Percentiles rank a stretch among this genome's conserved stretches.
These are phyloP conservation scores for Maconellicoccus hirsutus DNA, from an alignment of 1,140 invertebrate species.

Conservation along the genomic window DNA sequence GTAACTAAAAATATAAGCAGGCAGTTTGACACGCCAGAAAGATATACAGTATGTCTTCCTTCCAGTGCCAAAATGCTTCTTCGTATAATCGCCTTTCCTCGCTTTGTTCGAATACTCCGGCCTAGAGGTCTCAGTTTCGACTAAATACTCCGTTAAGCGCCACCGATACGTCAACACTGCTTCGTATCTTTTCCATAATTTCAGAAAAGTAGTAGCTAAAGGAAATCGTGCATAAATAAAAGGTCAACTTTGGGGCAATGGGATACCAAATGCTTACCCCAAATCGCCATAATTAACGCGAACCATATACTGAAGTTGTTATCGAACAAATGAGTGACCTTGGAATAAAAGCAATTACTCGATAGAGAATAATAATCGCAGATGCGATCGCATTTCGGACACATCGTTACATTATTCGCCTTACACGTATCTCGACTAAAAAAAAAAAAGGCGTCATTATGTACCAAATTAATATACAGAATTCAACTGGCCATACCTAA, in stretches of 20 bases:
- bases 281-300: conserved; percentile 92
- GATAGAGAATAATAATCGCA: conserved; percentile 79
- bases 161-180: conserved; percentile 80
- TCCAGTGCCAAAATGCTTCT: conserved; percentile 64
- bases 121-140: conserved; percentile 74
- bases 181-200: conserved; percentile 89
- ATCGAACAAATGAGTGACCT: conserved; percentile 85
- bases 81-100: conserved; percentile 38
- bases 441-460: too few species aligned
- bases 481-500: conserved; percentile 23
- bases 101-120: conserved; percentile 64
- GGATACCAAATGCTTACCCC: conserved; percentile 49
- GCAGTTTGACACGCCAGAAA: conserved; percentile 75
- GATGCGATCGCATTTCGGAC: conserved; percentile 69
- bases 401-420: conserved; percentile 54
- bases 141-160: conserved; percentile 76
- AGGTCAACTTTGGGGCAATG: too few species aligned
- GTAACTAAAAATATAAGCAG: conserved; percentile 69
- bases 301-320: conserved; percentile 89
- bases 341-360: conserved; percentile 74
- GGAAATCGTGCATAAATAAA: too few species aligned
- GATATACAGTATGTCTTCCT: conserved; percentile 68
- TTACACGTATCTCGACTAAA: conserved; percentile 69
- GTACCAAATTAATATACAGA: too few species aligned
- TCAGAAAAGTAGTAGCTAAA: conserved; percentile 70